phyloP scores from a whole-genome alignment of 1,140 invertebrate genomes.

The Teleopsis dalmanni region DNA sequence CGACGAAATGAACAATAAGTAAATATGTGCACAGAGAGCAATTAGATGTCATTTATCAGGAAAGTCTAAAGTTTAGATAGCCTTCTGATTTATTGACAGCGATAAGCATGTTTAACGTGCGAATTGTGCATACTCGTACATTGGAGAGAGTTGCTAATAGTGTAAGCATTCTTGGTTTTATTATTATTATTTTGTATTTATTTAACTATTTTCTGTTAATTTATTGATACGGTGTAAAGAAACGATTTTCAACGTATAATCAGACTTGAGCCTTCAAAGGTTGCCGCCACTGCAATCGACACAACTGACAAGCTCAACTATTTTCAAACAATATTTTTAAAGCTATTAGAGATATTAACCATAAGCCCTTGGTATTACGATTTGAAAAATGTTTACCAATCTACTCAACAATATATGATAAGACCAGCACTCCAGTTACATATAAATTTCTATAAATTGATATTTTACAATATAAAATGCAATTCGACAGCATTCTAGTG shows the following conservation, averaged over 20 bases:
- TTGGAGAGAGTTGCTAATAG: background rate
- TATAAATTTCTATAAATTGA: too few species aligned
- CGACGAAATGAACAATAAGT: too few species aligned
- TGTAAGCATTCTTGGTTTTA: background rate
- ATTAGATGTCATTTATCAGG: constrained; percentile 9
- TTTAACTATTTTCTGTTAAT: background rate
- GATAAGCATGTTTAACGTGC: constrained; percentile 3
- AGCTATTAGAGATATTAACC: too few species aligned
- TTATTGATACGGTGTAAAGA: background rate
- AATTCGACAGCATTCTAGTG: too few species aligned
- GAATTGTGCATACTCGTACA: background rate
- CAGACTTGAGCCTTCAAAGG: background rate
- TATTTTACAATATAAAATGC: too few species aligned
- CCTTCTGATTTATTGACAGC: constrained; percentile 8
- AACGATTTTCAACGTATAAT: background rate
- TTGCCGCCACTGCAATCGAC: background rate
- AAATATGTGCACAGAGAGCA: constrained; percentile 6
- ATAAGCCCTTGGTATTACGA: too few species aligned
- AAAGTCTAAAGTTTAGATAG: constrained; percentile 12
- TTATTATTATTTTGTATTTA: background rate
- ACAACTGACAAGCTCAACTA: too few species aligned
- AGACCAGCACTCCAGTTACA: too few species aligned
- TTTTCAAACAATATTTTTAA: too few species aligned
- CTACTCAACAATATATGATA: too few species aligned
- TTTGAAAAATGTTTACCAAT: too few species aligned